These are phyloP conservation scores for Coptodon bakossiorum DNA, from an alignment of 2,113 vertebrate genomes.

Conservation along the genomic window DNA sequence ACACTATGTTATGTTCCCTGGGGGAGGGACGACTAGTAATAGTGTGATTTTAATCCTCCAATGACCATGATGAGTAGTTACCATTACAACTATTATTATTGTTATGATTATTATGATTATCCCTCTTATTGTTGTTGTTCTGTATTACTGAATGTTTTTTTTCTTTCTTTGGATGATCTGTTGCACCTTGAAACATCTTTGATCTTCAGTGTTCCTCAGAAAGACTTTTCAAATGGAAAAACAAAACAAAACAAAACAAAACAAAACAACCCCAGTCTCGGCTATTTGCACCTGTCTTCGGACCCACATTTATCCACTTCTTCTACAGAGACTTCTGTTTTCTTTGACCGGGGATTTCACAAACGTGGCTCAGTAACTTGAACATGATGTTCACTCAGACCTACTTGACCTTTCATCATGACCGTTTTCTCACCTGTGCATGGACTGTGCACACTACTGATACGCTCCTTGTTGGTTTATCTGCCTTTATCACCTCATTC, in stretches of 20 bases:
- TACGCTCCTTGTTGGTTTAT: slow-evolving; percentile 47
- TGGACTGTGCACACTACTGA: slow-evolving; percentile 51
- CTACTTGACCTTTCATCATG: slow-evolving; percentile 14
- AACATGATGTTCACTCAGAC: slow-evolving; percentile 24
- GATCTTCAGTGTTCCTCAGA: slow-evolving; percentile 46
- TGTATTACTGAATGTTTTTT: slow-evolving; percentile 64
- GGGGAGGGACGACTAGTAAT: slow-evolving; percentile 38
- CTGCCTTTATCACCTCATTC: slow-evolving; percentile 40
- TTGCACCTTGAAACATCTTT: slow-evolving; percentile 47
- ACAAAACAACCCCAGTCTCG: not conserved
- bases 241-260: not conserved
- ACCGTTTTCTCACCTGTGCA: slow-evolving; percentile 13
- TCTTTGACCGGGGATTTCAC: slow-evolving; percentile 25
- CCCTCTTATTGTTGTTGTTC: slow-evolving; percentile 57
- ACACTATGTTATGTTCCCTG: slow-evolving; percentile 44
- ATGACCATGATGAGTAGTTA: slow-evolving; percentile 58
- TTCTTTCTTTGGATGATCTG: slow-evolving; percentile 56
- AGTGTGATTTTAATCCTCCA: slow-evolving; percentile 50
- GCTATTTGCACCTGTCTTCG: not conserved
- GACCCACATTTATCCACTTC: not conserved
- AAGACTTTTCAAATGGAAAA: slow-evolving; percentile 36
- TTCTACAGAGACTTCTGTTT: slow-evolving; percentile 11
- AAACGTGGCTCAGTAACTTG: slow-evolving; percentile 13
- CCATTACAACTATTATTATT: slow-evolving; percentile 65
- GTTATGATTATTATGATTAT: slow-evolving; percentile 61